Conservation (phyloP, 2,888 invertebrate genomes). For the Cremastinae sp. region DNA sequence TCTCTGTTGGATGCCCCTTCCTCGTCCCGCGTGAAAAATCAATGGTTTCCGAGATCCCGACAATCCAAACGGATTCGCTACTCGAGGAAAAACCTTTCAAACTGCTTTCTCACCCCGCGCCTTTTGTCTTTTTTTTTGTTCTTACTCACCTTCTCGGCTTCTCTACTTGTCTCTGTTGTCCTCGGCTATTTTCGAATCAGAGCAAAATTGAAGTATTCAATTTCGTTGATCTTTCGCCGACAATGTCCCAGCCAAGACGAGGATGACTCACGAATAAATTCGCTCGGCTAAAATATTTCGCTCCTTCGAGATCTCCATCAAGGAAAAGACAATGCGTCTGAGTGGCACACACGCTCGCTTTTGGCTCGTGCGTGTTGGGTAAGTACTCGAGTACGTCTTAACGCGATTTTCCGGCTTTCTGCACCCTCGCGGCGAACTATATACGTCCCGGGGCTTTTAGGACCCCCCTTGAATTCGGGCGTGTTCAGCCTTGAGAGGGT, state of each 20-base stretch:
- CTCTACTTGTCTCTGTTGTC: constrained; percentile 3
- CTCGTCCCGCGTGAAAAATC: constrained; percentile 58
- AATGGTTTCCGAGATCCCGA: constrained; percentile 49
- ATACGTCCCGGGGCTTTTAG: constrained; percentile 62
- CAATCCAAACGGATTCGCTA: constrained; percentile 27
- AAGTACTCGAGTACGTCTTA: constrained; percentile 68
- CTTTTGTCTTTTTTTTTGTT: constrained; percentile 1
- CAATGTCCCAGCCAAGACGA: constrained; percentile 1
- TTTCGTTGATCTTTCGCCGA: not conserved
- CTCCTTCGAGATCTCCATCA: constrained; percentile 17
- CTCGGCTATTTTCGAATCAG: not conserved
- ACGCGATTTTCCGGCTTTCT: constrained; percentile 70
- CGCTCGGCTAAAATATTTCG: constrained; percentile 18
- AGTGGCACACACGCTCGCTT: constrained; percentile 32
- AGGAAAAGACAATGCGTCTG: constrained; percentile 21
- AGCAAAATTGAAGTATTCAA: not conserved
- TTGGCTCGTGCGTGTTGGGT: constrained; percentile 40
- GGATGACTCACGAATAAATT: constrained; percentile 11
- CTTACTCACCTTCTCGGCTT: too few relatives aligned
- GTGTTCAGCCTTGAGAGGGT: constrained; percentile 67
- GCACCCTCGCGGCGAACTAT: constrained; percentile 58
- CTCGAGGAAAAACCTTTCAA: constrained; percentile 17
- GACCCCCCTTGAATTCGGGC: constrained; percentile 64
- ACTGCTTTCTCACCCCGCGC: constrained; percentile 1
- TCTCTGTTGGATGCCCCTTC: constrained; percentile 22